Evolutionary conservation across 2,797 vertebrate species (phyloP).

Genomic region (Stomatorhinus walkeri): DNA sequence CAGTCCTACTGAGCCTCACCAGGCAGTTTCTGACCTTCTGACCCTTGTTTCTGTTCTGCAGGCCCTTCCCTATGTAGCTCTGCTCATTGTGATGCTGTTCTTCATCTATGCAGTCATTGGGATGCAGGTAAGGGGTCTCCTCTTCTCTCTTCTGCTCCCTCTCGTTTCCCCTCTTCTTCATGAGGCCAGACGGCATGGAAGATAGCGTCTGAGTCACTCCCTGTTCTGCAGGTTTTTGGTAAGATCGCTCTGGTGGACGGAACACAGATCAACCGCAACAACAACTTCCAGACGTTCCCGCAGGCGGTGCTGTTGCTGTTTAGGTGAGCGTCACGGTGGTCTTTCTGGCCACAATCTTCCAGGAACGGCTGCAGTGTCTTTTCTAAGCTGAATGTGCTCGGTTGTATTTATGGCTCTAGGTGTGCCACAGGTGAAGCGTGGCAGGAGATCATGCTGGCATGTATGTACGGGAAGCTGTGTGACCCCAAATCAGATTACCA

Average conservation of each 20-base stretch:
- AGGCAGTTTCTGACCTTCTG: neutral
- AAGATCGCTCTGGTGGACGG: slow-evolving; percentile 86
- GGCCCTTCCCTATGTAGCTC: slow-evolving; percentile 80
- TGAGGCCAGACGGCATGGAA: neutral
- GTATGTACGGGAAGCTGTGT: slow-evolving; percentile 78
- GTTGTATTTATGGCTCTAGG: slow-evolving; percentile 45
- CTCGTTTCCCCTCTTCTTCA: neutral
- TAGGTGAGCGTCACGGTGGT: slow-evolving; percentile 54
- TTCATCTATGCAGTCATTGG: slow-evolving; percentile 93
- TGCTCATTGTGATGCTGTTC: slow-evolving; percentile 86
- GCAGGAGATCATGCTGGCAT: slow-evolving; percentile 85
- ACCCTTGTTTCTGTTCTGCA: slow-evolving; percentile 33
- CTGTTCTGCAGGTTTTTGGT: slow-evolving; percentile 54
- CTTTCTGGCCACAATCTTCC: neutral
- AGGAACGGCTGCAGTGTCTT: neutral
- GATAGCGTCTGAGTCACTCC: neutral
- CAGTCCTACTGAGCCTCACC: neutral
- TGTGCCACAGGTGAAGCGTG: slow-evolving; percentile 85
- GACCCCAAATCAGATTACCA: slow-evolving; percentile 79
- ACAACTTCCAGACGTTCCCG: slow-evolving; percentile 91
- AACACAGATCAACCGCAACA: slow-evolving; percentile 84
- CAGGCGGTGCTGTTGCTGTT: slow-evolving; percentile 85
- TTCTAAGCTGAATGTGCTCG: neutral
- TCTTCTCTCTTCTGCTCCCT: neutral
- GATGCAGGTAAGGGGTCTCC: slow-evolving; percentile 73